Evolutionary conservation across 2,113 vertebrate genomes (phyloP), one percentile per base, ranked within the genome.

Genomic region (Gopherus evgoodei): DNA sequence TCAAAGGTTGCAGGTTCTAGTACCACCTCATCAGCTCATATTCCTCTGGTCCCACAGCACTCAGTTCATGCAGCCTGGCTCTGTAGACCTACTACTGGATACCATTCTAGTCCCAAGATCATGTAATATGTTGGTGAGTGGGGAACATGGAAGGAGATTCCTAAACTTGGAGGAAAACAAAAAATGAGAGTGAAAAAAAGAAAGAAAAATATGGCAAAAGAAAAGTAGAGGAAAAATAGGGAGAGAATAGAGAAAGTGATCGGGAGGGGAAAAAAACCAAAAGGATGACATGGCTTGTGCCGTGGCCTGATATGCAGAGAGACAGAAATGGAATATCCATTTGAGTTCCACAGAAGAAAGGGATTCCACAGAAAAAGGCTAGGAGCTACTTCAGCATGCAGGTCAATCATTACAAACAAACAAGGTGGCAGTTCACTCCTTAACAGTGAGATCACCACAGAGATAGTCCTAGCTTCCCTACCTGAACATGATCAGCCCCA

Each of bases 401-500:
- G 38, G 14, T 92, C 9, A 1, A 5, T 17, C 81, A 86, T 44
- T 8, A 53, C 0, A 1, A 87, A 27, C n/a, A 82, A 31, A 27
- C 42, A 80, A 27, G 21, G 49, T 10, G 9, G 22, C 1, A 0
- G 2, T 50, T 88, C 53, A 29, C 1, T 59, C 42, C 50, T 56
- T 89, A 9, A 12, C 24, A 21, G 3, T 0, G 1, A 9, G 1
- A 11, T 1, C 0, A 1, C 8, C 87, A 29, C 13, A n/a, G 9
- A 83, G 29, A 22, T 95, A 85, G 69, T n/a, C 4, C 17, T 0
- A 0, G 5, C 24, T 72, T 89, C 10, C 14, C 2, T 52, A 90
- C 72, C 35, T 17, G 57, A 54, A 47, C 42, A 31, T 84, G n/a
- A 75, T 50, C 27, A 42, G 12, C 16, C 79, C 5, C 25, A 44